These are phyloP conservation scores for Mythimna pallens DNA, from an alignment of 2,888 invertebrate genomes.

Conservation along the genomic window DNA sequence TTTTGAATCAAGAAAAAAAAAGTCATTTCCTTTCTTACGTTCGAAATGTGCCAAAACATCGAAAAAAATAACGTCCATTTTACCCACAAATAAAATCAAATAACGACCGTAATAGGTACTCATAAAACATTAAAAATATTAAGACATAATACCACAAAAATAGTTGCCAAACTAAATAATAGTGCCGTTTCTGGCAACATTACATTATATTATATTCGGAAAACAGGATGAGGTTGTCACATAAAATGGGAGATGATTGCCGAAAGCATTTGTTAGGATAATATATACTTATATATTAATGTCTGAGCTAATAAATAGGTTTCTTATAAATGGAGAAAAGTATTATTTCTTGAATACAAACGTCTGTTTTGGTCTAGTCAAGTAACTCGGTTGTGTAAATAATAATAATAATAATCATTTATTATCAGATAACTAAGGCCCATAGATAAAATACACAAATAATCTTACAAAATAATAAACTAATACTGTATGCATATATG, in stretches of 20 bases:
- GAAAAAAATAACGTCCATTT: constrained; percentile 7
- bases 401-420: too few relatives aligned
- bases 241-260: constrained; percentile 51
- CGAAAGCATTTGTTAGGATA: constrained; percentile 52
- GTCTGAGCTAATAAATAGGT: constrained; percentile 26
- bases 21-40: too few relatives aligned
- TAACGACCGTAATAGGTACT: constrained; percentile 13
- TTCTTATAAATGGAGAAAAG: constrained; percentile 26
- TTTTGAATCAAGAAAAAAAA: too few relatives aligned
- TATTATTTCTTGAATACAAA: constrained; percentile 16
- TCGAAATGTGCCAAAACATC: too few relatives aligned
- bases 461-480: too few relatives aligned
- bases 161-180: constrained; percentile 53
- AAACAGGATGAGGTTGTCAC: constrained; percentile 63
- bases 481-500: too few relatives aligned
- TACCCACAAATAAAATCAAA: constrained; percentile 17
- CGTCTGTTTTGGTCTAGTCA: background rate
- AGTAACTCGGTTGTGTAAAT: background rate
- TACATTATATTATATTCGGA: constrained; percentile 53
- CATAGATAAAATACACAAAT: too few relatives aligned
- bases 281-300: constrained; percentile 48
- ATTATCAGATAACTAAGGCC: too few relatives aligned
- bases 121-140: constrained; percentile 44
- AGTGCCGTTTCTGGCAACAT: constrained; percentile 49
- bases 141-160: constrained; percentile 23